Conservation (phyloP, 2,888 invertebrate genomes). For the Cataglyphis cursor region DNA sequence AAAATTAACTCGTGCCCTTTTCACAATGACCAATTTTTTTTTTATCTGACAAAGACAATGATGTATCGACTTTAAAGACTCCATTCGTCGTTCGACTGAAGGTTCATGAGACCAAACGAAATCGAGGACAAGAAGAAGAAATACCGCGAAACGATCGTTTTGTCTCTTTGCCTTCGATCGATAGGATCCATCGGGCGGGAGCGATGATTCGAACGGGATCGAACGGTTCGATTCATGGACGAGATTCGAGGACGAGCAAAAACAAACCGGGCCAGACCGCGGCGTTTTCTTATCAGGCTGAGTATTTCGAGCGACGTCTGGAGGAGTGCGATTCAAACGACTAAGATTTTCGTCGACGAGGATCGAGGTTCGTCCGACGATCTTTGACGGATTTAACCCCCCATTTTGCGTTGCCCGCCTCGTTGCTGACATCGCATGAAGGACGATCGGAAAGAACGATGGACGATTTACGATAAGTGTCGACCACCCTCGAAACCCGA, state of each 20-base stretch:
- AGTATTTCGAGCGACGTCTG: not conserved
- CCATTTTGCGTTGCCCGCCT: not conserved
- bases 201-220: constrained; percentile 61
- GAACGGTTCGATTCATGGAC: constrained; percentile 72
- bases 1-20: not conserved
- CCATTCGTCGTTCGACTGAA: not conserved
- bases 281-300: constrained; percentile 68
- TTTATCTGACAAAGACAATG: constrained; percentile 24
- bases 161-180: constrained; percentile 77
- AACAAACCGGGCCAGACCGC: constrained; percentile 64
- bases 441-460: constrained; percentile 16
- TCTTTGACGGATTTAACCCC: not conserved
- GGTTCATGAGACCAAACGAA: not conserved
- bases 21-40: not conserved
- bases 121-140: constrained; percentile 78
- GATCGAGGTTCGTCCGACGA: not conserved
- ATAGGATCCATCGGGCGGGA: constrained; percentile 63
- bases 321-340: not conserved
- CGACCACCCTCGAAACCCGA: constrained; percentile 84
- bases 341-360: not conserved
- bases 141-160: constrained; percentile 83
- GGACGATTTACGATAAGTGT: constrained; percentile 73
- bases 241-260: constrained; percentile 61
- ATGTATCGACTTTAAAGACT: constrained; percentile 24
- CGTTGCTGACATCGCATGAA: not conserved